Base-by-base conservation (phyloP, 92 coral and sea anemone genomes). In the Umimayanthus chanpuru region DNA sequence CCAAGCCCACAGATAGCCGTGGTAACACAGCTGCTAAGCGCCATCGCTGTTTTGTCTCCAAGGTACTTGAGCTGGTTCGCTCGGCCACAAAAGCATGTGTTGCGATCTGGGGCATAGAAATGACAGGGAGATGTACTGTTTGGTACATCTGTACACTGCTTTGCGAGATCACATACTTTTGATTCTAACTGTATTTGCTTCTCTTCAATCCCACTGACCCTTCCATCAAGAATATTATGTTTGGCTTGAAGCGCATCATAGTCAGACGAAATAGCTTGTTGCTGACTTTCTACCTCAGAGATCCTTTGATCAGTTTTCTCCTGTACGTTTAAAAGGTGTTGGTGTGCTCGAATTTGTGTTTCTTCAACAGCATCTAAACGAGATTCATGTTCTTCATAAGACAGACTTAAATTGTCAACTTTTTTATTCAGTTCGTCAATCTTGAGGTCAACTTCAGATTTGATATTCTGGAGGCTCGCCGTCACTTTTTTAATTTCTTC, bases 1-100 rank as follows among this genome's bases (percentile, higher is more conserved):
- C 98, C 98, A 26, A 95, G 96, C 28, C 98, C 98, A 74, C 93
- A 94, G 77, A 96, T 79, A 21, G 93, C 94, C 53, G 94, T 77
- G 15, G 93, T 77, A 32, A 38, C 71, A 43, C 91, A 94, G 44
- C 41, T 9, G 76, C 66, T 82, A 28, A 28, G 18, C 21, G 29
- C 81, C 41, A 64, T 25, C 6, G 43, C 76, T 56, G 88, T 89
- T 9, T 89, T 91, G 80, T 74, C 44, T 23, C 74, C 90, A 23
- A 94, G 85, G 50, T 47, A 21, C 0, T 65, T 50, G 67, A 94
- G 87, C 87, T 94, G 94, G 9, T 74, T 71, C 5, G 32, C 86
- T 64, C 98, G 96, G 53, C 96, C 96, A 86, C 92, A 90, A 71
- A 93, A 93, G 73, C 88, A 93, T 4, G 58, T 87, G 82, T 86